Evolutionary conservation across 2,113 vertebrate genomes (phyloP).

Genomic region (Diadophis punctatus): DNA sequence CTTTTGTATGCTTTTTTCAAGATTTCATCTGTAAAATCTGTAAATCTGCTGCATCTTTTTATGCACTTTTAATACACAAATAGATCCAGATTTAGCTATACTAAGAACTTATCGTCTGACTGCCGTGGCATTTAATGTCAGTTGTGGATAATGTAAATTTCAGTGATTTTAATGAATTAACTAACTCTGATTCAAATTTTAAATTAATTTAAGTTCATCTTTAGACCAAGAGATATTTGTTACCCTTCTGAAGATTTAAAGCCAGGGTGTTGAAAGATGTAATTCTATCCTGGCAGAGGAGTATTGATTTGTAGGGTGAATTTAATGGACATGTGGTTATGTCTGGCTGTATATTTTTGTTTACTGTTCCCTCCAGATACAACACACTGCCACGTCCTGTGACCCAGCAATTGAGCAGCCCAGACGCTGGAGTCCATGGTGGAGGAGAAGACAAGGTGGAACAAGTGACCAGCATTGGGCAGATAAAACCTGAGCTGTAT

Average conservation of each 20-base stretch:
- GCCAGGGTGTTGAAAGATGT: neutral
- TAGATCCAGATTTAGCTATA: neutral
- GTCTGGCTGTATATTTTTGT: neutral
- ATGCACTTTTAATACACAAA: no score
- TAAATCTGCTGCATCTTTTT: neutral
- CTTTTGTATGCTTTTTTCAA: neutral
- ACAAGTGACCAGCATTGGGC: conserved; percentile 88
- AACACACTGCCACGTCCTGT: conserved; percentile 65
- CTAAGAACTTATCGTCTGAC: neutral
- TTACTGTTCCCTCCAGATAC: conserved; percentile 49
- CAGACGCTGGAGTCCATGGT: conserved; percentile 61
- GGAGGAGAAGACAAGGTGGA: conserved; percentile 75
- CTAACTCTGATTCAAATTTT: neutral
- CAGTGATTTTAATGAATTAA: neutral
- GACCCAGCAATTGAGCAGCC: conserved; percentile 78
- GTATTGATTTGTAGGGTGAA: no score
- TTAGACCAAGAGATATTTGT: neutral
- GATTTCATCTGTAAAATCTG: neutral
- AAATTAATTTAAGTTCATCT: neutral
- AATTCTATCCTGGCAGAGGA: neutral
- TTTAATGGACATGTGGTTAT: neutral
- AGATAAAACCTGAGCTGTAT: conserved; percentile 91
- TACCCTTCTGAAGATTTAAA: neutral
- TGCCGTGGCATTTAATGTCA: no score
- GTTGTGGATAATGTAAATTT: neutral